Conservation (phyloP, 2,888 invertebrate species). For the Nomada fabriciana region DNA sequence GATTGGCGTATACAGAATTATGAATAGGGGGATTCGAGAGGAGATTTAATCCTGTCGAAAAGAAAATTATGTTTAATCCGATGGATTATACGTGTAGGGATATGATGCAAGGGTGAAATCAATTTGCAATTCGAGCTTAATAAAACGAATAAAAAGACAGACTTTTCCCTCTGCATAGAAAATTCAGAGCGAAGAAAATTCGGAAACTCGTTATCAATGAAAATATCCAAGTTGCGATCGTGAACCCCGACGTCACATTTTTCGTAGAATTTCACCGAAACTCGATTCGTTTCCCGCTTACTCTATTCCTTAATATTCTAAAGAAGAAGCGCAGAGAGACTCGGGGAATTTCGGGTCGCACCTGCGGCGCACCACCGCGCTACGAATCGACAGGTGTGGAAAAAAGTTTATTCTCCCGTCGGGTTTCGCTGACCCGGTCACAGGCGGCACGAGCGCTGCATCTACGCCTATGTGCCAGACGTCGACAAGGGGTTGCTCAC, state of each 20-base stretch:
- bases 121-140: too few relatives aligned
- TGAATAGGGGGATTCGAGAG: too few relatives aligned
- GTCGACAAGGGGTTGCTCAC: constrained; percentile 77
- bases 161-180: too few relatives aligned
- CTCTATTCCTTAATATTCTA: constrained; percentile 25
- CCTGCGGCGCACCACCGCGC: constrained; percentile 43
- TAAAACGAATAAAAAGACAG: too few relatives aligned
- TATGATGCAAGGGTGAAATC: too few relatives aligned
- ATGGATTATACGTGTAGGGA: too few relatives aligned
- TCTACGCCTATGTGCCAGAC: constrained; percentile 81
- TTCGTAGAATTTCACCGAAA: background rate
- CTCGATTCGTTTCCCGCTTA: background rate
- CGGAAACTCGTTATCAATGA: background rate
- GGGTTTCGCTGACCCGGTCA: constrained; percentile 76
- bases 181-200: too few relatives aligned
- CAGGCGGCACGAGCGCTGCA: constrained; percentile 63
- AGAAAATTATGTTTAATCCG: too few relatives aligned
- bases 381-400: constrained; percentile 72
- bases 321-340: background rate
- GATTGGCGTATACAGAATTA: too few relatives aligned
- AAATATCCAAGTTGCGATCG: background rate
- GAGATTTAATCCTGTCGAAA: too few relatives aligned
- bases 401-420: constrained; percentile 65
- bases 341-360: constrained; percentile 49
- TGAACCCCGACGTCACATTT: background rate